Conservation (phyloP, 2,113 vertebrate species). For the Cyanoramphus novaezelandiae region DNA sequence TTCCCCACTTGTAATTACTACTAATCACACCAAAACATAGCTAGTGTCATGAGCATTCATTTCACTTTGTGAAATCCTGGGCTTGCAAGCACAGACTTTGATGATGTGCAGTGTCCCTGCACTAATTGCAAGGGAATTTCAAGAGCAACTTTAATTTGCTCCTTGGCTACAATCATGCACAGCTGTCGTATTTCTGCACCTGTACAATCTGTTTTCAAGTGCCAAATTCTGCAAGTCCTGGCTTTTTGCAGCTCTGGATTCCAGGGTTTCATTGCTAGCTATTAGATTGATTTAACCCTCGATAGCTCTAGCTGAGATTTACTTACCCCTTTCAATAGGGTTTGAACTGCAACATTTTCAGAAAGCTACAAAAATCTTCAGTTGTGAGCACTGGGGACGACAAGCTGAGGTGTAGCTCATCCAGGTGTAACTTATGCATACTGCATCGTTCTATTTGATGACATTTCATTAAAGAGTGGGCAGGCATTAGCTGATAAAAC, state of each 20-base stretch:
- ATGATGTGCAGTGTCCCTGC: conserved; percentile 33
- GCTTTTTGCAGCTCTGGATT: background rate
- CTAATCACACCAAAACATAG: background rate
- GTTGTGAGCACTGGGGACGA: background rate
- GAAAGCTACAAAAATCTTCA: background rate
- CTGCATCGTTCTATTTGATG: background rate
- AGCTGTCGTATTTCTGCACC: conserved; percentile 51
- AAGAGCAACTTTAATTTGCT: background rate
- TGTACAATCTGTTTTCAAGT: conserved; percentile 1
- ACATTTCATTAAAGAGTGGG: background rate
- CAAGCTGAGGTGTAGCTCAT: background rate
- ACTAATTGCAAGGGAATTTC: conserved; percentile 38
- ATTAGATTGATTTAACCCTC: background rate
- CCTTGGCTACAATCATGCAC: background rate
- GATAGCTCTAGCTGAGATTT: background rate
- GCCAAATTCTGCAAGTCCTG: conserved; percentile 35
- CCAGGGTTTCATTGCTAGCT: background rate
- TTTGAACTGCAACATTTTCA: background rate
- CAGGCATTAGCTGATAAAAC: background rate
- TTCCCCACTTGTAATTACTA: background rate
- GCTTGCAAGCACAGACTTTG: background rate
- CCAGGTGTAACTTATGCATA: background rate
- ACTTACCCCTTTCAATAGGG: background rate
- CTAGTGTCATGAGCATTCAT: background rate
- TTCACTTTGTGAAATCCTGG: conserved; percentile 11